Conservation (phyloP, 1,140 invertebrate genomes). For the Drosophila kanapiae region DNA sequence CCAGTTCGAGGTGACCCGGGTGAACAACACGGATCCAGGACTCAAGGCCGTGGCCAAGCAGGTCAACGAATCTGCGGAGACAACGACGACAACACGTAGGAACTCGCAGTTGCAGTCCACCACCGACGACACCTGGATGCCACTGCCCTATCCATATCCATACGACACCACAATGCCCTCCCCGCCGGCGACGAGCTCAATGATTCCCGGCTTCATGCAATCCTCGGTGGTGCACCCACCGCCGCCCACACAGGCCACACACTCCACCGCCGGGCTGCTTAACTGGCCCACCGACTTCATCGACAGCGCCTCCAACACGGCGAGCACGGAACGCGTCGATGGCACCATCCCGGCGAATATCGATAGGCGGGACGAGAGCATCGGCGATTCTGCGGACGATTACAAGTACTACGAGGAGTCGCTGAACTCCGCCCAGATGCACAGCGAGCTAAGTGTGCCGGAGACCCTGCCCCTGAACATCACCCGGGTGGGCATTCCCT, state of each 20-base stretch:
- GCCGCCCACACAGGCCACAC: constrained; percentile 23
- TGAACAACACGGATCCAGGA: constrained; percentile 54
- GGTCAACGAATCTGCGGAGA: constrained; percentile 67
- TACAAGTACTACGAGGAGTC: constrained; percentile 62
- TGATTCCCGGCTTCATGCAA: constrained; percentile 32
- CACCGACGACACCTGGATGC: constrained; percentile 69
- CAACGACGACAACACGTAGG: constrained; percentile 35
- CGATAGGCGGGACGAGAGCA: constrained; percentile 54
- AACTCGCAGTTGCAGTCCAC: constrained; percentile 12
- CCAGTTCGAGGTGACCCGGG: constrained; percentile 26
- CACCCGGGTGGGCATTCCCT: constrained; percentile 73
- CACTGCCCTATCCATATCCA: constrained; percentile 63
- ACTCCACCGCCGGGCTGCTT: constrained; percentile 52
- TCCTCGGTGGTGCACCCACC: constrained; percentile 28
- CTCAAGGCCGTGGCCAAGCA: constrained; percentile 59
- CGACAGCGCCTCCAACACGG: constrained; percentile 41
- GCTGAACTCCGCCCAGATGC: constrained; percentile 60
- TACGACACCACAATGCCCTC: constrained; percentile 64
- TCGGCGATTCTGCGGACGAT: constrained; percentile 47
- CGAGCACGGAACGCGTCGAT: constrained; percentile 42
- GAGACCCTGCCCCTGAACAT: constrained; percentile 68
- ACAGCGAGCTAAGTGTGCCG: constrained; percentile 70
- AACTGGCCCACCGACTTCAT: constrained; percentile 80
- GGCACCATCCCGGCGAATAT: constrained; percentile 23
- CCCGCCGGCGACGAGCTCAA: constrained; percentile 27